Evolutionary conservation across 2,888 invertebrate genomes (phyloP).

Genomic region (Scrobipalpa atriplicella): DNA sequence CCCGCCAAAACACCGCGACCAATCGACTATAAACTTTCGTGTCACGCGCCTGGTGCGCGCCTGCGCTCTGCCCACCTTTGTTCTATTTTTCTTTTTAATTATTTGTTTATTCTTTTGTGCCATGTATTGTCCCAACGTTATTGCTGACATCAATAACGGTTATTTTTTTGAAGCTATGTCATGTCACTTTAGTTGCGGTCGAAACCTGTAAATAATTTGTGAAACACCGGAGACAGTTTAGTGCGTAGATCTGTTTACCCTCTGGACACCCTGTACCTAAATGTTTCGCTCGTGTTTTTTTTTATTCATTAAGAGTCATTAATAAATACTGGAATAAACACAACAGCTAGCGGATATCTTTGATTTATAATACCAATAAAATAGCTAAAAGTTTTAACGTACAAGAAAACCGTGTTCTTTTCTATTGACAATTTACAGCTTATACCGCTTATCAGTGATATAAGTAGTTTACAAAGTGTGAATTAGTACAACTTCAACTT

Average conservation of each 20-base stretch:
- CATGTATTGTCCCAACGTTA: conserved; percentile 31
- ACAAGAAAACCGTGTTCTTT: conserved; percentile 11
- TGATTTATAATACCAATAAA: conserved; percentile 18
- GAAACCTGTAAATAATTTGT: conserved; percentile 5
- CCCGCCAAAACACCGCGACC: conserved; percentile 43
- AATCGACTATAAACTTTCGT: conserved; percentile 40
- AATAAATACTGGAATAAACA: conserved; percentile 8
- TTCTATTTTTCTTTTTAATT: conserved; percentile 23
- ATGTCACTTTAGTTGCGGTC: background rate
- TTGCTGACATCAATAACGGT: conserved; percentile 28
- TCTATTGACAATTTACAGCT: conserved; percentile 11
- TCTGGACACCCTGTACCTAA: background rate
- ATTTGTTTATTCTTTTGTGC: conserved; percentile 11
- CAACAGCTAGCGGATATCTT: background rate
- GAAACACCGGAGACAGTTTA: conserved; percentile 11
- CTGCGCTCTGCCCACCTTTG: conserved; percentile 32
- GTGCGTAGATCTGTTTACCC: background rate
- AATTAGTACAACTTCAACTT: conserved; percentile 11
- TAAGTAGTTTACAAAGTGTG: conserved; percentile 24
- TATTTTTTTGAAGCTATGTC: conserved; percentile 6
- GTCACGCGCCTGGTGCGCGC: conserved; percentile 41
- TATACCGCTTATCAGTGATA: conserved; percentile 14
- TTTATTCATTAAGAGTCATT: background rate
- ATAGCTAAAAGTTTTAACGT: conserved; percentile 1
- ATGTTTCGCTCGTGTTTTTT: background rate